Conservation (phyloP, 2,888 invertebrate species). For the Leuctra nigra region DNA sequence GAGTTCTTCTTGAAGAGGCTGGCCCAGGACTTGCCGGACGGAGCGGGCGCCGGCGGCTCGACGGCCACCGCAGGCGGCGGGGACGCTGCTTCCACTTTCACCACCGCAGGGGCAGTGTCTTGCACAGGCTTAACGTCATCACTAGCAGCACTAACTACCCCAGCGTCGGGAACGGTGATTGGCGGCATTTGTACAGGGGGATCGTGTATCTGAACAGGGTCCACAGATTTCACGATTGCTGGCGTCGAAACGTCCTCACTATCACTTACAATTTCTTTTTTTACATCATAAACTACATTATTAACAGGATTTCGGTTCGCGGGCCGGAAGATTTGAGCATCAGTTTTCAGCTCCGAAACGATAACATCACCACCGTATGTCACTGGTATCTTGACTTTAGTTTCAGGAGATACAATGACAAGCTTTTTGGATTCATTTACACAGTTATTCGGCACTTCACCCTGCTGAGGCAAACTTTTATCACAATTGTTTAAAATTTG, state of each 20-base stretch:
- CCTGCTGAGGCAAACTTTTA: neutral
- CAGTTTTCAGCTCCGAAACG: constrained; percentile 3
- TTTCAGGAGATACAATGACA: too few species aligned
- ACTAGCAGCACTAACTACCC: too few species aligned
- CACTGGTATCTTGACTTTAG: neutral
- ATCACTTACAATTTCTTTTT: neutral
- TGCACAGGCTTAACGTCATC: too few species aligned
- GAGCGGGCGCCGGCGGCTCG: neutral
- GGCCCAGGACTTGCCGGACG: constrained; percentile 39
- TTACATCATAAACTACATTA: neutral
- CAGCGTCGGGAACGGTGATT: too few species aligned
- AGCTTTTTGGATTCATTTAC: neutral
- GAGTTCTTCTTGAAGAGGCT: constrained; percentile 36
- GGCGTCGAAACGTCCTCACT: neutral
- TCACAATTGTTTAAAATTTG: too few species aligned
- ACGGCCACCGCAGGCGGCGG: neutral
- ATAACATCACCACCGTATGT: neutral
- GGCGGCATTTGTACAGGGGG: too few species aligned
- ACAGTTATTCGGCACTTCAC: neutral
- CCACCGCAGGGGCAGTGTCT: neutral
- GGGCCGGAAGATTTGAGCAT: neutral
- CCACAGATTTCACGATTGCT: too few species aligned
- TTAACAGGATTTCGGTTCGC: neutral
- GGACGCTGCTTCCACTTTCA: neutral
- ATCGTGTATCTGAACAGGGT: too few species aligned